Evolutionary conservation across 2,888 invertebrate species (phyloP).

Genomic region (Brachyptera putata): DNA sequence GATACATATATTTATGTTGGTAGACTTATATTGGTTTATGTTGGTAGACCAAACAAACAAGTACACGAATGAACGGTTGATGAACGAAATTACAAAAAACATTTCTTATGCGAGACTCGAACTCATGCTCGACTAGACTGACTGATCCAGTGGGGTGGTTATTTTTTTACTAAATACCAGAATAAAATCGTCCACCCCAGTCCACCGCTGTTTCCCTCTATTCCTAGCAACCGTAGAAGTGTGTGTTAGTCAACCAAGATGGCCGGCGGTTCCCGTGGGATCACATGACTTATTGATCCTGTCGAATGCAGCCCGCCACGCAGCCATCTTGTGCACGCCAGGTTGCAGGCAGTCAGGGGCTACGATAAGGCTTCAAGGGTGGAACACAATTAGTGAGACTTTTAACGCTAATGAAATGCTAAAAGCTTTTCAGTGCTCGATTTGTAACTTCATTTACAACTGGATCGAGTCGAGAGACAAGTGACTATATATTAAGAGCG

Average conservation of each 20-base stretch:
- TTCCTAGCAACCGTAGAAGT: neutral
- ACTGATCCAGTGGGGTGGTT: no score
- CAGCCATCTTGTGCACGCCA: neutral
- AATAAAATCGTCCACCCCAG: no score
- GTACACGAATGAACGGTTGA: no score
- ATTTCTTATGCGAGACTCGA: no score
- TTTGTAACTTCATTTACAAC: neutral
- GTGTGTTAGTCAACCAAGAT: neutral
- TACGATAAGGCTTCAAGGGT: neutral
- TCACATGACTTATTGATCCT: constrained; percentile 10
- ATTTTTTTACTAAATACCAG: no score
- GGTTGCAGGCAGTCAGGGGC: neutral
- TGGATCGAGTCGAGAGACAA: neutral
- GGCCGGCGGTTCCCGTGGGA: neutral
- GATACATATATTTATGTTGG: no score
- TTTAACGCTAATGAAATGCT: neutral
- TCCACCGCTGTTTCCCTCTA: neutral
- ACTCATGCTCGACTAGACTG: no score
- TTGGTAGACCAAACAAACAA: no score
- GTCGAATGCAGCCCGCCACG: neutral
- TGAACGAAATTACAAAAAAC: no score
- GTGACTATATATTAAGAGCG: neutral
- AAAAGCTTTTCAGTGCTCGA: neutral
- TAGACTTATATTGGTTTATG: no score
- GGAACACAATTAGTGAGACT: neutral